A percentile compares a stretch with the other conserved stretches of the same genome.
Evolutionary conservation across 2,888 invertebrate genomes (phyloP).

Genomic region (Panzeria rudis): DNA sequence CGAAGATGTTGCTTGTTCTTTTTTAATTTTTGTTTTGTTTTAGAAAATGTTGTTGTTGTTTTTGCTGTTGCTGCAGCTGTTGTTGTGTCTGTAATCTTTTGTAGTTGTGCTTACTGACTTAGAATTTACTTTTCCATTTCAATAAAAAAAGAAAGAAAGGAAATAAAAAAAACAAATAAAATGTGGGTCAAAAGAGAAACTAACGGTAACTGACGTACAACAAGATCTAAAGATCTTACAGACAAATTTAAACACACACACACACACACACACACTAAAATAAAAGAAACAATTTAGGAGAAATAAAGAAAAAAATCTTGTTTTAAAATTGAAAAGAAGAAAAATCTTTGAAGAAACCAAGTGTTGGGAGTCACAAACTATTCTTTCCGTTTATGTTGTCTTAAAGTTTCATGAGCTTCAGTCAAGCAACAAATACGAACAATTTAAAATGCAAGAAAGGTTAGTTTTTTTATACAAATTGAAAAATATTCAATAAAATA

Average conservation of each 20-base stretch:
- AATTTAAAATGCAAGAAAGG: constrained; percentile 26
- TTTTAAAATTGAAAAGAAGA: constrained; percentile 1
- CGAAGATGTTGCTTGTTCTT: constrained; percentile 13
- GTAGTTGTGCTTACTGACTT: constrained; percentile 27
- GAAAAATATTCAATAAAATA: background rate
- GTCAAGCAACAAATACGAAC: constrained; percentile 3
- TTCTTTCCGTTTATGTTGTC: constrained; percentile 6
- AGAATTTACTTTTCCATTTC: constrained; percentile 71
- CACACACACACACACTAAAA: constrained; percentile 18
- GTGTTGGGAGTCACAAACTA: background rate
- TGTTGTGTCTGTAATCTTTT: constrained; percentile 42
- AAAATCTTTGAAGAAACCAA: background rate
- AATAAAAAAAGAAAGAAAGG: constrained; percentile 6
- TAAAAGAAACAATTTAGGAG: constrained; percentile 22
- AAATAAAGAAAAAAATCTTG: constrained; percentile 38
- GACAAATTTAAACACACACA: constrained; percentile 37
- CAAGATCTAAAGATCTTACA: constrained; percentile 67
- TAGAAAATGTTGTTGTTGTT: background rate
- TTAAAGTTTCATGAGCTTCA: background rate
- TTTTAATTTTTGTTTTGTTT: constrained; percentile 1
- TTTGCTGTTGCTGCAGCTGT: constrained; percentile 14
- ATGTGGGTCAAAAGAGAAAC: constrained; percentile 83
- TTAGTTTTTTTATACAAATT: background rate
- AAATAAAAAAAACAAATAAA: constrained; percentile 65
- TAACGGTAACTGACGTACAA: constrained; percentile 77